These are phyloP conservation scores for Drosophila ohnishii DNA, from an alignment of 1,140 invertebrate species.

Conservation along the genomic window DNA sequence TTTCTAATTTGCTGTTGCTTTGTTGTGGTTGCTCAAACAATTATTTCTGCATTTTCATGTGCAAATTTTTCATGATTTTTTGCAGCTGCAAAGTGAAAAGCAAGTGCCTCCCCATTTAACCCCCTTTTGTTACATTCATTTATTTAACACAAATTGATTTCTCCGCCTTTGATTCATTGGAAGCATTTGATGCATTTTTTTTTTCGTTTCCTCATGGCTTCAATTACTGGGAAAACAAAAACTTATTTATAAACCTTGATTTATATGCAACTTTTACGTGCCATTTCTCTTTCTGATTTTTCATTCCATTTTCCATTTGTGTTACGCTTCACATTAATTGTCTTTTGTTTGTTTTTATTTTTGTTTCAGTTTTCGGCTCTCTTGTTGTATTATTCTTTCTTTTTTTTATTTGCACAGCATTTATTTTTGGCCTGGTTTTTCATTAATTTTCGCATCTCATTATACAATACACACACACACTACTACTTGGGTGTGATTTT, in stretches of 20 bases:
- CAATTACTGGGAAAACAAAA: conserved; percentile 38
- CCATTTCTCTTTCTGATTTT: conserved; percentile 20
- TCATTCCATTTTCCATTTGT: conserved; percentile 48
- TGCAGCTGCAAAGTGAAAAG: conserved; percentile 22
- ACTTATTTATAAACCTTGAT: conserved; percentile 48
- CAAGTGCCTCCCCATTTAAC: background rate
- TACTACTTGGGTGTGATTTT: conserved; percentile 37
- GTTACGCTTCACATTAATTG: conserved; percentile 56
- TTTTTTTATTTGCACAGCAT: conserved; percentile 37
- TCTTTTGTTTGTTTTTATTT: conserved; percentile 58
- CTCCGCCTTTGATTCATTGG: conserved; percentile 38
- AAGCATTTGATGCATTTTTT: conserved; percentile 26
- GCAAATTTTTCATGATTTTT: conserved; percentile 24
- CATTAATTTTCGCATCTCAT: conserved; percentile 69
- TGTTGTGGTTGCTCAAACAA: conserved; percentile 65
- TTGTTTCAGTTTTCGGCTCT: conserved; percentile 6
- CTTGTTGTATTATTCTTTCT: conserved; percentile 15
- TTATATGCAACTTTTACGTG: conserved; percentile 41
- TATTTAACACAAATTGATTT: conserved; percentile 33
- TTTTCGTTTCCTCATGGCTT: conserved; percentile 13
- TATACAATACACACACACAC: conserved; percentile 36
- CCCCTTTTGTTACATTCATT: conserved; percentile 7
- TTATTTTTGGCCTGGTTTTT: conserved; percentile 50
- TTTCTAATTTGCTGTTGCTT: conserved; percentile 60
- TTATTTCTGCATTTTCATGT: conserved; percentile 66